These are phyloP conservation scores for Zaprionus davidi DNA, from an alignment of 1,140 invertebrate genomes.

Conservation along the genomic window DNA sequence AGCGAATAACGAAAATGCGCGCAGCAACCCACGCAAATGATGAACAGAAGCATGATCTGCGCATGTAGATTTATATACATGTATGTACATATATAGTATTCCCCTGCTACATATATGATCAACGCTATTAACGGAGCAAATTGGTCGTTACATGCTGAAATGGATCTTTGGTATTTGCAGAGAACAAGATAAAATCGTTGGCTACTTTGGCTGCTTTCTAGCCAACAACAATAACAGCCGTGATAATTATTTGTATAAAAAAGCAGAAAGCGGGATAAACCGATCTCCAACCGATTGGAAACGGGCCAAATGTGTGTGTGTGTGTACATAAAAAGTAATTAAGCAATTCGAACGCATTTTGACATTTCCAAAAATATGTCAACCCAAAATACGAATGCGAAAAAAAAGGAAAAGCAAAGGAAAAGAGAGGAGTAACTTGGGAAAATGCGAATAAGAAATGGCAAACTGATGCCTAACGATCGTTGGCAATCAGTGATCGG, in stretches of 20 bases:
- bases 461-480: conserved; percentile 62
- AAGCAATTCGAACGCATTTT: conserved; percentile 74
- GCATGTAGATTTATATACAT: not conserved
- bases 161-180: conserved; percentile 23
- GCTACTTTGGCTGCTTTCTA: not conserved
- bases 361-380: conserved; percentile 82
- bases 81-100: conserved; percentile 1
- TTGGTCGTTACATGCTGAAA: conserved; percentile 34
- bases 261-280: conserved; percentile 25
- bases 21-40: conserved; percentile 15
- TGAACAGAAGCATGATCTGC: not conserved
- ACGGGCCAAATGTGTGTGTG: conserved; percentile 48
- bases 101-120: not conserved
- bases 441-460: conserved; percentile 44
- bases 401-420: conserved; percentile 33
- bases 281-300: conserved; percentile 41
- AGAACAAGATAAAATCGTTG: not conserved
- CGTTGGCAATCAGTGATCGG: not conserved
- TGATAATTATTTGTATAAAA: conserved; percentile 18
- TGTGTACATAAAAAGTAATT: conserved; percentile 69
- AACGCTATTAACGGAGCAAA: not conserved
- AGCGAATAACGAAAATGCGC: not conserved
- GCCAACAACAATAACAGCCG: conserved; percentile 4
- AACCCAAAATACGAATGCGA: conserved; percentile 62
- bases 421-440: not conserved